phyloP scores from a whole-genome alignment of 1,140 invertebrate genomes.

The Nasonia vitripennis region DNA sequence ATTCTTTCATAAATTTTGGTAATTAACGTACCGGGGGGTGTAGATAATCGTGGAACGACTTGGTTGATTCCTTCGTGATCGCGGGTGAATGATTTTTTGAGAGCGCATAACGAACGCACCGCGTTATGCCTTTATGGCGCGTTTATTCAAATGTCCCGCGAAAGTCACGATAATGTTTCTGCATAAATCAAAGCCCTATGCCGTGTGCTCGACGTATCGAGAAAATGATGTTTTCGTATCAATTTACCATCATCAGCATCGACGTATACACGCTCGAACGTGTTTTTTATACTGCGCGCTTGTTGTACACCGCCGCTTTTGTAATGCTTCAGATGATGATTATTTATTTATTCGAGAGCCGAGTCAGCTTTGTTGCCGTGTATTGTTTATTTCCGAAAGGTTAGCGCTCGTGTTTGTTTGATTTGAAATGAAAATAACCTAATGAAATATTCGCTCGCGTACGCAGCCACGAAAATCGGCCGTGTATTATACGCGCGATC shows the following conservation, averaged over 20 bases:
- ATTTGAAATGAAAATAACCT: conserved; percentile 20
- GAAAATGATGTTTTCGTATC: conserved; percentile 19
- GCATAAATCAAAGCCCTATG: conserved; percentile 2
- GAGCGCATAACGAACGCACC: neutral
- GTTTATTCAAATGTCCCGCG: conserved; percentile 5
- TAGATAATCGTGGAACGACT: too few species aligned
- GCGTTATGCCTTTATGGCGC: neutral
- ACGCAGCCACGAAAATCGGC: too few species aligned
- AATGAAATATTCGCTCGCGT: conserved; percentile 16
- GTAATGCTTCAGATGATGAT: neutral
- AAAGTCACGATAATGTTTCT: conserved; percentile 14
- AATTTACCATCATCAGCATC: neutral
- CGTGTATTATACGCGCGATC: neutral
- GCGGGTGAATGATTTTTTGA: neutral
- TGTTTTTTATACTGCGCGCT: neutral
- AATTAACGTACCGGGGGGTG: too few species aligned
- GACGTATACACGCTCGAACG: neutral
- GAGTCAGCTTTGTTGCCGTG: neutral
- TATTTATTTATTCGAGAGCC: neutral
- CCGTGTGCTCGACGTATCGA: neutral
- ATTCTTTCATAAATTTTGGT: conserved; percentile 36
- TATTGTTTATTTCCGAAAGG: neutral
- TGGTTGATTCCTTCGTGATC: too few species aligned
- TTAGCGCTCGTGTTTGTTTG: neutral
- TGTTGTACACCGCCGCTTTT: neutral